Conservation (phyloP, 2,888 invertebrate species). For the Drosophila quasianomalipes region DNA sequence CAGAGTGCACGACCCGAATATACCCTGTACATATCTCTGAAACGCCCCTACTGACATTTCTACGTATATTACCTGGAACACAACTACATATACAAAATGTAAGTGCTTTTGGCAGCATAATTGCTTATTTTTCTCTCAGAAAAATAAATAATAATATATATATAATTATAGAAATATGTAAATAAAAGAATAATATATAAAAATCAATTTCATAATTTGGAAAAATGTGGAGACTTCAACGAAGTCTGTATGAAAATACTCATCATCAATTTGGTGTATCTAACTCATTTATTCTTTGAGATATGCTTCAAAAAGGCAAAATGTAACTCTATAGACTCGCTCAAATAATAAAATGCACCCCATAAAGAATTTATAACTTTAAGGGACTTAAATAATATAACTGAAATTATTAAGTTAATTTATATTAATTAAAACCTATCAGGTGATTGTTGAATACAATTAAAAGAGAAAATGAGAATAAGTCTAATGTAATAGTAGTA, state of each 20-base stretch:
- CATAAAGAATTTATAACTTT: not conserved
- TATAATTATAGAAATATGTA: not conserved
- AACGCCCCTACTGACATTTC: not conserved
- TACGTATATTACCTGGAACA: not conserved
- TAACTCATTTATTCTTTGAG: not conserved
- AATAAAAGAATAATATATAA: not conserved
- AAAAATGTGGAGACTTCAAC: not conserved
- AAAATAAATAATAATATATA: not conserved
- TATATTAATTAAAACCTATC: not conserved
- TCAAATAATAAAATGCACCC: not conserved
- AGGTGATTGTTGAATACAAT: not conserved
- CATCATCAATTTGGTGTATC: not conserved
- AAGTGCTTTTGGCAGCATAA: not conserved
- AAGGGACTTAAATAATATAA: not conserved
- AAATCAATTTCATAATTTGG: not conserved
- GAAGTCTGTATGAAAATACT: not conserved
- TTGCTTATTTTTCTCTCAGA: not conserved
- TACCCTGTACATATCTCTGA: not conserved
- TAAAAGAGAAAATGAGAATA: not conserved
- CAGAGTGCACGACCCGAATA: not conserved
- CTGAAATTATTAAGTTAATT: not conserved
- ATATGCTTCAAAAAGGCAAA: not conserved
- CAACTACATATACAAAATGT: not conserved
- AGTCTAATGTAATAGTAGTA: rapidly evolving
- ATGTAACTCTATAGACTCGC: not conserved